These are phyloP conservation scores for Pilophorus perplexus DNA, from an alignment of 2,888 invertebrate species.

Conservation along the genomic window DNA sequence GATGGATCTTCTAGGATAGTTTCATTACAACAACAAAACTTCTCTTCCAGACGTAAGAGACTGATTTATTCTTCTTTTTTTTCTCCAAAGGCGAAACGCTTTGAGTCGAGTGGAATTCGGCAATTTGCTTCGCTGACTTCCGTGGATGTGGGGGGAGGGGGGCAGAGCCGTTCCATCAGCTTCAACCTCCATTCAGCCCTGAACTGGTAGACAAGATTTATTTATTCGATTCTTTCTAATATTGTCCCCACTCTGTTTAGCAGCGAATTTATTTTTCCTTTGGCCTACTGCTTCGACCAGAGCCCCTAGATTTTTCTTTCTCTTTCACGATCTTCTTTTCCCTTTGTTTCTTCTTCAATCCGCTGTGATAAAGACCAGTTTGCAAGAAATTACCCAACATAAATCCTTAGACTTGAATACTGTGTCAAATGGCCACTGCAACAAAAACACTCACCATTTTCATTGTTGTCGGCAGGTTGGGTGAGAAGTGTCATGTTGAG, in stretches of 20 bases:
- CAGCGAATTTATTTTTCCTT: conserved; percentile 32
- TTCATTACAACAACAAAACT: conserved; percentile 35
- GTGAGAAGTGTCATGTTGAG: conserved; percentile 44
- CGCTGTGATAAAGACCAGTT: too few species aligned
- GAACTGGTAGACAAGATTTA: conserved; percentile 34
- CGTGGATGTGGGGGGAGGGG: conserved; percentile 2
- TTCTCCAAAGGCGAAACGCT: conserved; percentile 4
- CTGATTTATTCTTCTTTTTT: conserved; percentile 39
- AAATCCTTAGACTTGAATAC: too few species aligned
- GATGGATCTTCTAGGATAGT: conserved; percentile 41
- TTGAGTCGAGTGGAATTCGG: conserved; percentile 36
- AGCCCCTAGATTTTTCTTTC: too few species aligned
- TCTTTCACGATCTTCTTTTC: too few species aligned
- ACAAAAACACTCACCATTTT: conserved; percentile 35
- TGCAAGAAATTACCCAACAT: too few species aligned
- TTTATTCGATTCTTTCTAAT: conserved; percentile 41
- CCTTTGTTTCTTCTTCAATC: too few species aligned
- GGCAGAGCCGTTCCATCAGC: conserved; percentile 10
- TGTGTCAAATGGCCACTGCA: too few species aligned
- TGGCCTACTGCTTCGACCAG: conserved; percentile 1
- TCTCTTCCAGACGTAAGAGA: neutral
- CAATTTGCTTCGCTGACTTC: conserved; percentile 33
- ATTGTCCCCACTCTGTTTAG: conserved; percentile 31
- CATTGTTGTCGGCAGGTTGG: conserved; percentile 33
- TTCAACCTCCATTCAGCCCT: conserved; percentile 15